Evolutionary conservation across 1,140 invertebrate species (phyloP), one percentile per base, ranked within the genome.

Genomic region (Temnothorax longispinosus): DNA sequence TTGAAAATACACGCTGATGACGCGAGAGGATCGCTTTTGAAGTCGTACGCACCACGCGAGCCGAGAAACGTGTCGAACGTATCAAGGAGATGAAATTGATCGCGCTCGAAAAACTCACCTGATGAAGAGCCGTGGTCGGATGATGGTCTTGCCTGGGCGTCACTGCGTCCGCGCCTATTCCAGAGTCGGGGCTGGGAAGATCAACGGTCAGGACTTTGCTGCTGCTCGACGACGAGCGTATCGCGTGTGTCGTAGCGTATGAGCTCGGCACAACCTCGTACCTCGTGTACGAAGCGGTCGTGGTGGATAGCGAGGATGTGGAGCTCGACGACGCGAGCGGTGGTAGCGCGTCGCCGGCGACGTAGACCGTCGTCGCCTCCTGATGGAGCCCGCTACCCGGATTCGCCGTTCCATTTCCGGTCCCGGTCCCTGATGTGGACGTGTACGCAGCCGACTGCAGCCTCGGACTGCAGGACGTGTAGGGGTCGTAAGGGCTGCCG

Each of bases 121-220:
- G 98, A 95, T 98, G 98, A 3, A 95, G 90, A 58, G 95, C 93
- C 64, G 94, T 95, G 35, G 94, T 93, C 32, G 94, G 93, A 98
- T 97, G 95, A 97, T 97, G 93, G 97, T 98, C 96, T 97, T 98
- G 96, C 98, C 98, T 93, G 58, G 98, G 98, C 47, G 98, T 99
- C 92, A 98, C 98, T 88, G 98, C 97, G 92, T 98, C 98, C 1
- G 98, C 97, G 41, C 98, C 98, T 91, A 99, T 99, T 27, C 98
- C 98, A 90, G 97, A 98, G 94, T 99, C 98, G 2, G 98, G 98
- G 84, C 98, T 98, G 0, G 98, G 98, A 89, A 99, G 96, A 95
- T 99, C 98, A 89, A 99, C 98, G 6, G 98, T 98, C 58, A 98
- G 96, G 5, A 97, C 98, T 91, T 97, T 97, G 94, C 92, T 97